Base-by-base conservation (phyloP, 1,140 invertebrate genomes). In the Galendromus occidentalis region DNA sequence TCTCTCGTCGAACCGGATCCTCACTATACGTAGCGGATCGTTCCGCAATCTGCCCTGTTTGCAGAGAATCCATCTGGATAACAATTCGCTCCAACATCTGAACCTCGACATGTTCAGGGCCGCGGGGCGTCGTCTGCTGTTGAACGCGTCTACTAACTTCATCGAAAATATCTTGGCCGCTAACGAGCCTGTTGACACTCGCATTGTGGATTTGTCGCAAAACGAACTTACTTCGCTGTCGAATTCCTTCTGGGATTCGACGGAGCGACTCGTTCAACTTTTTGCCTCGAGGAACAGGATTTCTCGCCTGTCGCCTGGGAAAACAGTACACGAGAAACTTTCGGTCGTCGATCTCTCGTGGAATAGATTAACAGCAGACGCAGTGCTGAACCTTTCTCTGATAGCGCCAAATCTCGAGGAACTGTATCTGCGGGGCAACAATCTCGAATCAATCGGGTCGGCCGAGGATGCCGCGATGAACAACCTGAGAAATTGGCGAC, bases 51-150 rank as follows among this genome's bases (percentile, higher is more conserved):
- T 59, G 17, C 51, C 51, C 4, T 25, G n/a, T 29, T 33, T 59
- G 51, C 51, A 59, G 51, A 59, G 51, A 33, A 25, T 59, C 25
- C 51, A 59, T 25, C 51, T 59, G 4, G 51, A 59, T 25, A 59
- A 59, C 33, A 59, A 59, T 33, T 33, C 25, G 2, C 51, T 59
- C 51, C 25, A 33, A 17, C 14, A 59, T 17, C 20, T 59, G 25
- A 33, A 59, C 33, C 20, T 59, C 25, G 51, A 33, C 22, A 59
- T 59, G 51, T 33, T 59, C 51, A 33, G 33, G 6, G 14, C 25
- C 51, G 51, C 51, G 25, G 51, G 51, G 51, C 51, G 51, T 25
- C 51, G 51, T 22, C 51, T 59, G 22, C 51, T 59, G 14, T 22
- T 59, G 22, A 59, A 59, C 51, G 51, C 20, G 51, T 59, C 51